phyloP scores from a whole-genome alignment of 1,140 invertebrate genomes.

The Zaprionus capensis region DNA sequence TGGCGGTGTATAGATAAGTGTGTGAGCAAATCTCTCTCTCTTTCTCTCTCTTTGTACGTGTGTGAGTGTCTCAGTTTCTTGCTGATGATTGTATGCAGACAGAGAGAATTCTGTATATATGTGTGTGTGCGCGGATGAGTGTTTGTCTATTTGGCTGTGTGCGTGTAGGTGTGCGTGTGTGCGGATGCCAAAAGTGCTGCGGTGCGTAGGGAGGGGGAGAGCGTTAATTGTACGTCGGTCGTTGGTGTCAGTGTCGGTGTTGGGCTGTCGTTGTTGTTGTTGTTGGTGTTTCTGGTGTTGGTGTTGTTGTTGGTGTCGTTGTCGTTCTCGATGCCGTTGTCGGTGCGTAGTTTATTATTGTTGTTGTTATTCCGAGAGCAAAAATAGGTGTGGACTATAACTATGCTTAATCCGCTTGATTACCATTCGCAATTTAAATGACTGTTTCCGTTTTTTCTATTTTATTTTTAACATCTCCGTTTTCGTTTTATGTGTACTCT shows the following conservation, averaged over 20 bases:
- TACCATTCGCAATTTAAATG: constrained; percentile 69
- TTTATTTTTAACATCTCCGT: constrained; percentile 62
- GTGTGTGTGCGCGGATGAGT: constrained; percentile 10
- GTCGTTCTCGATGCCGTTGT: constrained; percentile 31
- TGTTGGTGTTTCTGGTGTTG: constrained; percentile 38
- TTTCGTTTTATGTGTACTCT: constrained; percentile 67
- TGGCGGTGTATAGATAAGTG: constrained; percentile 60
- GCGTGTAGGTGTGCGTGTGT: constrained; percentile 34
- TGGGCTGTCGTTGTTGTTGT: constrained; percentile 40
- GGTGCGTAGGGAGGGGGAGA: constrained; percentile 44
- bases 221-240: constrained; percentile 59
- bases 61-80: constrained; percentile 4
- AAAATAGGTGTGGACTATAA: constrained; percentile 50
- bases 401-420: constrained; percentile 62
- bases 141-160: constrained; percentile 18
- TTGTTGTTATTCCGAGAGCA: constrained; percentile 51
- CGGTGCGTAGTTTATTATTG: constrained; percentile 65
- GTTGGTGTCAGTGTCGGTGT: constrained; percentile 50
- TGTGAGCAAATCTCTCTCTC: constrained; percentile 27
- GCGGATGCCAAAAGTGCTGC: constrained; percentile 44
- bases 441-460: constrained; percentile 56
- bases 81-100: constrained; percentile 6
- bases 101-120: constrained; percentile 8
- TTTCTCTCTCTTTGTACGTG: constrained; percentile 6
- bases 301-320: constrained; percentile 44